Evolutionary conservation across 2,797 vertebrate species (phyloP), one percentile per base, ranked within the genome.

Genomic region (Pelobates cultripes): DNA sequence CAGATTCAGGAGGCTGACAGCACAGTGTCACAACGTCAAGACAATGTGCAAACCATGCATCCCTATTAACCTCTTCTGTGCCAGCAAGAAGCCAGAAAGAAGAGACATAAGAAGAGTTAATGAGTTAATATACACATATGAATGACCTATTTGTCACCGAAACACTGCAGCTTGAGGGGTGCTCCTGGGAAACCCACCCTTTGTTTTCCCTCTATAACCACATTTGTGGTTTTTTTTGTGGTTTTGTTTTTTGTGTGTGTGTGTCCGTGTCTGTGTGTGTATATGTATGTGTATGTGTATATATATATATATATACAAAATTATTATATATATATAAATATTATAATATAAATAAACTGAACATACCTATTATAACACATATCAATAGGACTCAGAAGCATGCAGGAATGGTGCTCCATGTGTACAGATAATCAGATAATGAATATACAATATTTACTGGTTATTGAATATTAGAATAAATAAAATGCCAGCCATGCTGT

Each of bases 141-240:
- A 60, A 63, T 41, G 12, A 43, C n/a, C 8, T 17, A 5, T 10
- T 71, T 28, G n/a, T n/a, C n/a, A n/a, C n/a, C n/a, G n/a, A 53
- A 67, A 40, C 55, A 40, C 44, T 47, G 55, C 53, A 75, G 53
- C 3, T 15, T 9, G 13, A 45, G 28, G n/a, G 43, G 40, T 40
- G 60, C 67, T 53, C 15, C 74, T 40, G 53, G 14, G 44, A 53
- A 64, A n/a, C 61, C 43, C 47, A 12, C 14, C 45, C 75, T 82
- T 82, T 82, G 81, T 82, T 82, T 75, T 82, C 67, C 42, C 43
- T 44, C 53, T 47, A 40, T 44, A 42, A n/a, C 43, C 42, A 51
- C 47, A 51, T 10, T 51, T 1, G 10, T 51, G 47, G 5, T n/a
- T 1, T 1, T 1, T 28, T 28, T 28, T 51, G 47, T 1, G 47